Evolutionary conservation across 2,888 invertebrate species (phyloP).

Genomic region (Lapara coniferarum): DNA sequence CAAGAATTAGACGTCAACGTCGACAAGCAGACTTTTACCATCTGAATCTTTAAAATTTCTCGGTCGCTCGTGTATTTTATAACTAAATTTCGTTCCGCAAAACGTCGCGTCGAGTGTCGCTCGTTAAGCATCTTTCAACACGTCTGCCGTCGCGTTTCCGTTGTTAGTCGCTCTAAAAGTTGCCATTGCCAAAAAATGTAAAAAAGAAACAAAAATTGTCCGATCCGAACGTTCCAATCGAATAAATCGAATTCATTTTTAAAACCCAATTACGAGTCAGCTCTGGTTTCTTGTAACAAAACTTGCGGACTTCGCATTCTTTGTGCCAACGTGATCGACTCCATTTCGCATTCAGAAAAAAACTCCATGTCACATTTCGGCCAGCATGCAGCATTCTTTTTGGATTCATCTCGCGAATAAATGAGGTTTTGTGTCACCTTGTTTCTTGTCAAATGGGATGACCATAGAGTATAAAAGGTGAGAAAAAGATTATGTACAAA

Average conservation of each 20-base stretch:
- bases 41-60: slow-evolving; percentile 38
- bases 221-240: slow-evolving; percentile 28
- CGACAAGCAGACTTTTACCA: slow-evolving; percentile 1
- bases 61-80: slow-evolving; percentile 34
- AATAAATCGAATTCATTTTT: slow-evolving; percentile 29
- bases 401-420: slow-evolving; percentile 47
- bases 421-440: slow-evolving; percentile 54
- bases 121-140: slow-evolving; percentile 23
- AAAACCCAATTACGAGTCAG: slow-evolving; percentile 38
- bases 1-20: background rate
- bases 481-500: slow-evolving; percentile 14
- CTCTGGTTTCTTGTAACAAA: slow-evolving; percentile 40
- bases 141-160: slow-evolving; percentile 20
- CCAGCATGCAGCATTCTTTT: slow-evolving; percentile 48
- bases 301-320: slow-evolving; percentile 43
- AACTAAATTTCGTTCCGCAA: slow-evolving; percentile 12
- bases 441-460: slow-evolving; percentile 35
- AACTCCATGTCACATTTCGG: slow-evolving; percentile 50
- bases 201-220: slow-evolving; percentile 26
- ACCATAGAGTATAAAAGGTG: slow-evolving; percentile 23
- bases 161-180: slow-evolving; percentile 23
- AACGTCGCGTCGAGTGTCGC: slow-evolving; percentile 38
- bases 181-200: slow-evolving; percentile 21
- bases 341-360: slow-evolving; percentile 49
- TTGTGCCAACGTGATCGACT: slow-evolving; percentile 59